Percentiles rank a stretch among this genome's conserved stretches.
Conservation (phyloP, 2,113 vertebrate genomes). For the Oostethus manadensis region DNA sequence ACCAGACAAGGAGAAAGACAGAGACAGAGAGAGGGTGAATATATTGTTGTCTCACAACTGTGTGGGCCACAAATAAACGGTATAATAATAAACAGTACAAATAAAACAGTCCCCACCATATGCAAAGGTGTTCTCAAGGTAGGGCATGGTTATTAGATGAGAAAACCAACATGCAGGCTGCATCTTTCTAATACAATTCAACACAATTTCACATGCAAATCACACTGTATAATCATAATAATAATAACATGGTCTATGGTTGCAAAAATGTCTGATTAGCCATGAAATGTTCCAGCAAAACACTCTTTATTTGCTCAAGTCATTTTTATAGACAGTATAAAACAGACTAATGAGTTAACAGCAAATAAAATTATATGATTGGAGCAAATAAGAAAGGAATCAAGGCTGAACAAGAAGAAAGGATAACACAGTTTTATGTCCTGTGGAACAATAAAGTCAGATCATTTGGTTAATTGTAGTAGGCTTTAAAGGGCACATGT, state of each 20-base stretch:
- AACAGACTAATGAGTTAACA: slow-evolving; percentile 1
- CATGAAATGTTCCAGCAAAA: slow-evolving; percentile 8
- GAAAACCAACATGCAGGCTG: neutral
- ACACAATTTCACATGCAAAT: slow-evolving; percentile 5
- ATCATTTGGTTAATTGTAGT: slow-evolving; percentile 15
- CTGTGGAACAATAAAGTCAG: slow-evolving; percentile 3
- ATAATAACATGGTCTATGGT: too few species aligned
- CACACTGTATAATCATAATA: neutral
- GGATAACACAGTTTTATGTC: neutral
- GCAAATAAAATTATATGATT: neutral
- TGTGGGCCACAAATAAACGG: slow-evolving; percentile 28
- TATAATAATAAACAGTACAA: neutral
- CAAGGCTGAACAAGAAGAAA: neutral
- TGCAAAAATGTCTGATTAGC: slow-evolving; percentile 5
- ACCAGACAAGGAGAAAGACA: slow-evolving; percentile 75
- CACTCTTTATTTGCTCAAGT: slow-evolving; percentile 9
- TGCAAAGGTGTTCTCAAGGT: slow-evolving; percentile 7
- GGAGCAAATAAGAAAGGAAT: neutral
- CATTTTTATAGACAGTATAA: slow-evolving; percentile 9
- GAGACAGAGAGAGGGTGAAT: slow-evolving; percentile 69
- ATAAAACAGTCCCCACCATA: slow-evolving; percentile 1
- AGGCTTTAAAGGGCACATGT: slow-evolving; percentile 9
- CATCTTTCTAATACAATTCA: neutral
- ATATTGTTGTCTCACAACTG: slow-evolving; percentile 48
- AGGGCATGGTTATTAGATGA: neutral